A percentile compares a stretch with the other conserved stretches of the same genome.
phyloP scores from a whole-genome alignment of 2,888 invertebrate genomes.

The Hoplodrina blanda region DNA sequence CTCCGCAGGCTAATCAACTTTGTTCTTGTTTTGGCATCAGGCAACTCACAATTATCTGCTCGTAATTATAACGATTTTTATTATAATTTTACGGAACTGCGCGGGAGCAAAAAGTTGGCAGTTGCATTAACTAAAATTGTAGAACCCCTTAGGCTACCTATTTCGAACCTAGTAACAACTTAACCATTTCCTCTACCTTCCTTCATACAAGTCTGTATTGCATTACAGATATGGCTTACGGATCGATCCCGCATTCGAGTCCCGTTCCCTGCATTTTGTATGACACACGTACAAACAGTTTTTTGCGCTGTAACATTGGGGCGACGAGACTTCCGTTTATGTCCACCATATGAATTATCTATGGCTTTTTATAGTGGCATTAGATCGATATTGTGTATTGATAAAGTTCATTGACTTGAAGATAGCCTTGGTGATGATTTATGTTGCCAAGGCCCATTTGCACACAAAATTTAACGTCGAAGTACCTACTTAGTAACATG shows the following conservation, averaged over 20 bases:
- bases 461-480: not conserved
- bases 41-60: too few relatives aligned
- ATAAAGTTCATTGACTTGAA: conserved; percentile 35
- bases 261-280: conserved; percentile 49
- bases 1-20: too few relatives aligned
- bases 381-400: conserved; percentile 35
- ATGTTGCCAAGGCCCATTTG: not conserved
- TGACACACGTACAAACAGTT: conserved; percentile 53
- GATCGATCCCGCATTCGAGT: conserved; percentile 53
- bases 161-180: conserved; percentile 14
- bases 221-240: conserved; percentile 4
- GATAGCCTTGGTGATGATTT: conserved; percentile 19
- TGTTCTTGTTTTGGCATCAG: too few relatives aligned
- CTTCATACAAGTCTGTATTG: conserved; percentile 17
- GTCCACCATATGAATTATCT: conserved; percentile 59
- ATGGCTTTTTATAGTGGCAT: conserved; percentile 46
- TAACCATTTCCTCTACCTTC: conserved; percentile 12
- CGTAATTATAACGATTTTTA: too few relatives aligned
- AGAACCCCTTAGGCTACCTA: not conserved
- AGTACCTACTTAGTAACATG: not conserved
- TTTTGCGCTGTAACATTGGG: conserved; percentile 51
- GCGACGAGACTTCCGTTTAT: conserved; percentile 55
- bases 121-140: too few relatives aligned
- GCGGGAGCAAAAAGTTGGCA: too few relatives aligned
- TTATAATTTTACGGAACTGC: too few relatives aligned